Percentiles rank a stretch among this genome's conserved stretches.
phyloP scores from a whole-genome alignment of 2,797 vertebrate species.

The Peromyscus aztecus region DNA sequence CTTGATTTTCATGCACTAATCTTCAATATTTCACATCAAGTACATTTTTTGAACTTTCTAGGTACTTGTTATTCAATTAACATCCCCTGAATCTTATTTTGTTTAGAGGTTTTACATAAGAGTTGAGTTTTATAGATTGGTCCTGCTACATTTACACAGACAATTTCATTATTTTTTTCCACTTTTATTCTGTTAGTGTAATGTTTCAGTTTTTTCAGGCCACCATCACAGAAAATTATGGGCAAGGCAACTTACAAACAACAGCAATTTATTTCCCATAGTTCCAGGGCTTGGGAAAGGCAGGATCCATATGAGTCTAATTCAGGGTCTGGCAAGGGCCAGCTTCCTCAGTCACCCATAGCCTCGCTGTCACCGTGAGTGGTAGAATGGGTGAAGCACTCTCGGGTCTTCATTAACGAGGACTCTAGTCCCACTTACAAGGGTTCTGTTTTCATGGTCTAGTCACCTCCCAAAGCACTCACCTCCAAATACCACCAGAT shows the following conservation, averaged over 20 bases:
- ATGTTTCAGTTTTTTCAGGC: background rate
- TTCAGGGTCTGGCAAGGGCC: background rate
- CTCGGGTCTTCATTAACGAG: background rate
- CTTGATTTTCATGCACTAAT: background rate
- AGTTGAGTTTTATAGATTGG: background rate
- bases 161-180: background rate
- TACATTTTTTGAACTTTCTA: slow-evolving; percentile 1
- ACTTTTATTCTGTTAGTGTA: background rate
- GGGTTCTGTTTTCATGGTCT: background rate
- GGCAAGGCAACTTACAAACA: background rate
- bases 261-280: background rate
- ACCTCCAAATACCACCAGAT: background rate
- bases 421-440: background rate
- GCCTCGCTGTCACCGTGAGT: background rate
- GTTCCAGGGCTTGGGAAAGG: background rate
- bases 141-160: background rate
- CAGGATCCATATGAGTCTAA: background rate
- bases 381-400: background rate
- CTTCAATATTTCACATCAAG: background rate
- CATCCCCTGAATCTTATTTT: background rate
- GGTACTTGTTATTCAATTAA: background rate
- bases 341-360: background rate
- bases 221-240: background rate
- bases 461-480: background rate
- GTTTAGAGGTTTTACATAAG: background rate